Evolutionary conservation across 1,140 invertebrate species (phyloP), one percentile per base, ranked within the genome.

Genomic region (Macrocentrus cingulum): DNA sequence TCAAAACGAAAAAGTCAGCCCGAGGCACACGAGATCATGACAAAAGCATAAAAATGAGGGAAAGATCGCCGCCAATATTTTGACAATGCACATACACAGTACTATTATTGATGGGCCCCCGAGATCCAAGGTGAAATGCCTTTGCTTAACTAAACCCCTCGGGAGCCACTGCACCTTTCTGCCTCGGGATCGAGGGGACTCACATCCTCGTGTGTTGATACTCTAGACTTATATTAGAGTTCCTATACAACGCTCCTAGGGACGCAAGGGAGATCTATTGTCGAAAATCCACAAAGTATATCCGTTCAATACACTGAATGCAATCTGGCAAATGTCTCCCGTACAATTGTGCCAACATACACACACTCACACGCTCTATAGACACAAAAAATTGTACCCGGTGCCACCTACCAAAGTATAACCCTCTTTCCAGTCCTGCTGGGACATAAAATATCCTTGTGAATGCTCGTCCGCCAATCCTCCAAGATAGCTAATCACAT

Each of bases 41-140:
- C 39, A 69, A 67, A 74, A 74, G 67, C 66, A 67, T 22, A 41
- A 55, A 45, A 15, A 45, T 65, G 58, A 70, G 66, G 56, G 22
- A 48, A 18, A 68, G 75, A 75, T 77, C 73, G 67, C 70, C 25
- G 25, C 25, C 76, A 79, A 79, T 78, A 77, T 79, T 79, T 79
- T 78, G 77, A 79, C 77, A 79, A 76, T 77, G 9, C 25, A 29
- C 9, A 29, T 29, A 29, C 9, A 69, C 71, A 70, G 63, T 66
- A 64, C 67, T 66, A 75, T 76, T 73, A 70, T 66, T 48, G 66
- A 55, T 66, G 60, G 69, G 56, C 32, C 55, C 51, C 41, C 51
- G 66, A 59, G 65, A 44, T 34, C 39, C 39, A 56, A 20, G 23
- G 23, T 20, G 25, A 23, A 39, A 39, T 39, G 9, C 15, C 15